Percentiles rank a stretch among this genome's conserved stretches.
Evolutionary conservation across 2,113 vertebrate genomes (phyloP).

Genomic region (Formicarius rufipectus): DNA sequence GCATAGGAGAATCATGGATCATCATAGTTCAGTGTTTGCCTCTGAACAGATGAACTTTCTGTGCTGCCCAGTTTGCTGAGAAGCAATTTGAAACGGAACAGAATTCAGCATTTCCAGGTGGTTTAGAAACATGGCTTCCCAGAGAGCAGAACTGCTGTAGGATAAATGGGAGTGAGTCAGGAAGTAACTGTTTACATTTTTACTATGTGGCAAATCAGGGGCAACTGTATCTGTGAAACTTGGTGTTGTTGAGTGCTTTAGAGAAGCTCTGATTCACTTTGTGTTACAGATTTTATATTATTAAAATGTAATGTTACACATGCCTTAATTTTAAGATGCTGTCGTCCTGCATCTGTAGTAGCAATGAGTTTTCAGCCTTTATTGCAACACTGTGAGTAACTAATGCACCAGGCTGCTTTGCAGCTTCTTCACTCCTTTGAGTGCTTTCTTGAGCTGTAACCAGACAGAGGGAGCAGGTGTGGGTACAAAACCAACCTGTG

Average conservation of each 20-base stretch:
- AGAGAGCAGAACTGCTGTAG: too few species aligned
- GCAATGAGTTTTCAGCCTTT: neutral
- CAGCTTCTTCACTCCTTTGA: accelerated
- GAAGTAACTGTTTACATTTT: neutral
- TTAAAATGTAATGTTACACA: neutral
- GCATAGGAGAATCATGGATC: accelerated
- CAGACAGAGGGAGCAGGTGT: neutral
- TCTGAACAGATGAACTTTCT: neutral
- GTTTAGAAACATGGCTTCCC: neutral
- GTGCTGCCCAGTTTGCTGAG: neutral
- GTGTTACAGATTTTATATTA: neutral
- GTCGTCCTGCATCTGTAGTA: neutral
- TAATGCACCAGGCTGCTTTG: neutral
- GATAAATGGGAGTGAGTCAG: neutral
- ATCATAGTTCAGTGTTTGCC: accelerated
- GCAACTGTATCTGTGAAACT: neutral
- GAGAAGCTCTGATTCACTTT: neutral
- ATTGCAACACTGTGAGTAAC: neutral
- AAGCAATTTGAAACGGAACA: neutral
- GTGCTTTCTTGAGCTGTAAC: neutral
- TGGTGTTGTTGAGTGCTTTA: neutral
- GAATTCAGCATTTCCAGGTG: neutral
- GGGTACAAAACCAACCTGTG: neutral
- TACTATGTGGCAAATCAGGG: neutral
- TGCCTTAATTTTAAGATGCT: neutral